Conservation (phyloP, 2,113 vertebrate species). For the Porphyrio hochstetteri region DNA sequence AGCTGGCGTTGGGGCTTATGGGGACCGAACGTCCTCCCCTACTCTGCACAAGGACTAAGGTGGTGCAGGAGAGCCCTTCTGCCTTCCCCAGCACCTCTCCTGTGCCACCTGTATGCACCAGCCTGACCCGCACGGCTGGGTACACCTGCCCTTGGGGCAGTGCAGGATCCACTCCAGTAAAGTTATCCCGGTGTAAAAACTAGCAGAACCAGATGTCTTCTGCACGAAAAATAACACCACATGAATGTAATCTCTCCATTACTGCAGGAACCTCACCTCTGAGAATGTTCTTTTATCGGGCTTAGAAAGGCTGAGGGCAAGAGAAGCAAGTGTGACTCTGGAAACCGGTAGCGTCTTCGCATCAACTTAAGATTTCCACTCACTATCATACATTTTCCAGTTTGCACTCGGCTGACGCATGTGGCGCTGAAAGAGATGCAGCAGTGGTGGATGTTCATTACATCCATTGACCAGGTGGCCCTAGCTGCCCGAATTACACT, state of each 20-base stretch:
- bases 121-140: rapidly evolving
- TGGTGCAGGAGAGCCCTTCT: not conserved
- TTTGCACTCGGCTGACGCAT: not conserved
- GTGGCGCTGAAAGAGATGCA: not conserved
- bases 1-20: not conserved
- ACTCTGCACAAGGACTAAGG: not conserved
- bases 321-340: not conserved
- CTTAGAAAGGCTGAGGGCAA: not conserved
- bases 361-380: not conserved
- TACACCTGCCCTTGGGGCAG: not conserved
- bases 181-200: not conserved
- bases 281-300: not conserved
- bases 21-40: not conserved
- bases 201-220: not conserved
- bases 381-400: not conserved
- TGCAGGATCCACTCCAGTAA: not conserved
- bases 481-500: not conserved
- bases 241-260: not conserved
- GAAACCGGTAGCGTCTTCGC: not conserved
- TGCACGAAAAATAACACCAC: not conserved
- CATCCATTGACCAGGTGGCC: constrained; percentile 23
- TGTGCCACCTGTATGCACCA: not conserved
- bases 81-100: not conserved
- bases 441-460: not conserved
- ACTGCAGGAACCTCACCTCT: not conserved